Evolutionary conservation across 2,888 invertebrate genomes (phyloP).

Genomic region (Cenopis cana): DNA sequence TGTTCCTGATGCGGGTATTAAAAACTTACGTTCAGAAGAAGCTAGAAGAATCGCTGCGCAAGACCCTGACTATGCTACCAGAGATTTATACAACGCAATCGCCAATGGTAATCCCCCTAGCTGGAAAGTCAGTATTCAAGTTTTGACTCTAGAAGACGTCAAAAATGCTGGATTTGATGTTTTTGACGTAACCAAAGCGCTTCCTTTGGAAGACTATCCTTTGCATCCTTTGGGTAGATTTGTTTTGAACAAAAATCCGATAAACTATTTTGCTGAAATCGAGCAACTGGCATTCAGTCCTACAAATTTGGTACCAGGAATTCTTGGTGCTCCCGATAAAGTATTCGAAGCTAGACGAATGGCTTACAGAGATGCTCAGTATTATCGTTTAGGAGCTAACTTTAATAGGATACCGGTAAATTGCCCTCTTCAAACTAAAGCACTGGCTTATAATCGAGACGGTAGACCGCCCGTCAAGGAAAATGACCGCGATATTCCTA

Average conservation of each 20-base stretch:
- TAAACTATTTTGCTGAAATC: conserved; percentile 95
- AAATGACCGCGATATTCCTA: conserved; percentile 94
- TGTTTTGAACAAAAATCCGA: conserved; percentile 93
- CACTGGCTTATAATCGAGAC: conserved; percentile 93
- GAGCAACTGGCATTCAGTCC: conserved; percentile 96
- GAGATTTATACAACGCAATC: conserved; percentile 95
- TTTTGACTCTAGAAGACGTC: conserved; percentile 93
- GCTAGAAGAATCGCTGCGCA: conserved; percentile 87
- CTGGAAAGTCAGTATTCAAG: conserved; percentile 92
- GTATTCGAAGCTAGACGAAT: conserved; percentile 94
- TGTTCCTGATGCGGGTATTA: conserved; percentile 94
- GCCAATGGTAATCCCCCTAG: conserved; percentile 88
- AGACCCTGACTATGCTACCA: conserved; percentile 95
- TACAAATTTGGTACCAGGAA: conserved; percentile 94
- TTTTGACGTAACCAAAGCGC: conserved; percentile 95
- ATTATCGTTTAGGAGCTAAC: conserved; percentile 93
- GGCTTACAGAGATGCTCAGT: conserved; percentile 94
- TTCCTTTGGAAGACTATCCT: conserved; percentile 91
- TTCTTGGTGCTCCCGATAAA: conserved; percentile 95
- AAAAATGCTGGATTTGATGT: conserved; percentile 92
- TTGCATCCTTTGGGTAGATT: conserved; percentile 92
- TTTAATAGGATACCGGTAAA: conserved; percentile 96
- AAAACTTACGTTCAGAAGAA: conserved; percentile 87
- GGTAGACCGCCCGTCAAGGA: conserved; percentile 90
- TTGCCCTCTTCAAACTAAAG: conserved; percentile 90